These are phyloP conservation scores for Acanthosepion pharaonis DNA, from an alignment of 2,888 invertebrate species.

Conservation along the genomic window DNA sequence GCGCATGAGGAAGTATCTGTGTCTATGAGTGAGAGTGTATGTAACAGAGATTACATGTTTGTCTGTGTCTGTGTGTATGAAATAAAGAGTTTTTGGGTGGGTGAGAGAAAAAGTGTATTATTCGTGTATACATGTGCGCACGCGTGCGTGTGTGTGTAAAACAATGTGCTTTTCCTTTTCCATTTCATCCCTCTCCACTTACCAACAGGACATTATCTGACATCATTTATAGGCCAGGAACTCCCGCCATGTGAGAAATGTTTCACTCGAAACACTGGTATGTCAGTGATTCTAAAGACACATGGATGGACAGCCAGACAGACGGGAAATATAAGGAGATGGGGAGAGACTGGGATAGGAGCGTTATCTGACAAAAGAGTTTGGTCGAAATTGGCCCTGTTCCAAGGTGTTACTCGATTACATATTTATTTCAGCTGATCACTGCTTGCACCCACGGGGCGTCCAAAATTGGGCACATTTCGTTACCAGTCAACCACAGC, in stretches of 20 bases:
- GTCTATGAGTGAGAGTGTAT: too few relatives aligned
- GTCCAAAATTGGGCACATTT: constrained; percentile 33
- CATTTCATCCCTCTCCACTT: background rate
- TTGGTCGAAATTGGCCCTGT: background rate
- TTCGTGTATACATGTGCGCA: background rate
- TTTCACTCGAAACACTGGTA: background rate
- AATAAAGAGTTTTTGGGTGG: background rate
- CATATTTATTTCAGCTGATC: constrained; percentile 33
- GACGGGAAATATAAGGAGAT: background rate
- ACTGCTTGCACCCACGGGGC: background rate
- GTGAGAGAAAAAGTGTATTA: background rate
- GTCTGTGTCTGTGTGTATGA: background rate
- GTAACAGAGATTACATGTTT: background rate
- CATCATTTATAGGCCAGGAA: background rate
- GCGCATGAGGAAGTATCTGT: too few relatives aligned
- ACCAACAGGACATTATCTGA: background rate
- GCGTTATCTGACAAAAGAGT: background rate
- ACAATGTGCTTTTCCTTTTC: background rate
- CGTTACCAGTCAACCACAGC: background rate
- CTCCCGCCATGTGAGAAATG: background rate
- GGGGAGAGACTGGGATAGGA: background rate
- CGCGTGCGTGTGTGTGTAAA: background rate
- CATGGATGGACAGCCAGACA: background rate
- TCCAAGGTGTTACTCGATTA: constrained; percentile 16
- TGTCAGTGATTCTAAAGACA: background rate